A percentile compares a stretch with the other conserved stretches of the same genome.
Evolutionary conservation across 2,113 vertebrate species (phyloP).

Genomic region (Pseudorectes ferrugineus): DNA sequence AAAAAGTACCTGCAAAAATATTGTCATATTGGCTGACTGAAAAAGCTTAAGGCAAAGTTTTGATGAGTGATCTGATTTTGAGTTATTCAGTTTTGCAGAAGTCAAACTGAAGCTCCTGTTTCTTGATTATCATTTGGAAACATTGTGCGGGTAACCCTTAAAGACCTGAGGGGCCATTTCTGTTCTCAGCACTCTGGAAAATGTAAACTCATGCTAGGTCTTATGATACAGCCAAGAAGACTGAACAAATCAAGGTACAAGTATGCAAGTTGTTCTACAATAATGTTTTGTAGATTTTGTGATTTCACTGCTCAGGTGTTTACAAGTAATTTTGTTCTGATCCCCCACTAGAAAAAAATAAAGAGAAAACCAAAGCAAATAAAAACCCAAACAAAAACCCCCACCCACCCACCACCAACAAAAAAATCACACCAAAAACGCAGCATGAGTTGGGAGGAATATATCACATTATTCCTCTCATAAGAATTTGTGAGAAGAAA

Average conservation of each 20-base stretch:
- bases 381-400: not conserved
- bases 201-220: accelerated
- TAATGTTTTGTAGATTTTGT: not conserved
- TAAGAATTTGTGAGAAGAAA: not conserved
- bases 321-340: not conserved
- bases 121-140: not conserved
- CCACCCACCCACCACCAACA: not conserved
- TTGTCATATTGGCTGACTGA: not conserved
- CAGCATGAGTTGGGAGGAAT: not conserved
- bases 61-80: not conserved
- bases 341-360: not conserved
- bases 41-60: not conserved
- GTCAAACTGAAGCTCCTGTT: not conserved
- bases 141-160: not conserved
- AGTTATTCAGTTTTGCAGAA: not conserved
- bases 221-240: not conserved
- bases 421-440: not conserved
- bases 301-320: not conserved
- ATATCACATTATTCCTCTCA: not conserved
- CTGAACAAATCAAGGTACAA: not conserved
- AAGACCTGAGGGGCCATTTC: not conserved
- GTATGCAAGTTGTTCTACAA: not conserved
- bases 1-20: not conserved
- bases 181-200: not conserved
- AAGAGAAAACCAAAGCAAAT: not conserved